A percentile compares a stretch with the other conserved stretches of the same genome.
Evolutionary conservation across 2,888 invertebrate species (phyloP).

Genomic region (Matsumyia berberina): DNA sequence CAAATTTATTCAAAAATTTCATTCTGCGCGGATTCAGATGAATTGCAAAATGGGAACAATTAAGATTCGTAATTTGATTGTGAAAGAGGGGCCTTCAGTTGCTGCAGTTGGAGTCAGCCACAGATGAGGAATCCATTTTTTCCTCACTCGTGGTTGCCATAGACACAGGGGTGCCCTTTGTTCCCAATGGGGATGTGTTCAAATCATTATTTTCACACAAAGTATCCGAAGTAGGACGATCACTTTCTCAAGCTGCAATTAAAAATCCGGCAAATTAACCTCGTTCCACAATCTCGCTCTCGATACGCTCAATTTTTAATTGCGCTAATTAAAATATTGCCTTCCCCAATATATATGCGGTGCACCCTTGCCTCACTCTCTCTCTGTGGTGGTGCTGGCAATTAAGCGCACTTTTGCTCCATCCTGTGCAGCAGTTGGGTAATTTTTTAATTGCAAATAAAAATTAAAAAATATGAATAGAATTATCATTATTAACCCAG

Average conservation of each 20-base stretch:
- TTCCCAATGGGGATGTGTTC: constrained; percentile 37
- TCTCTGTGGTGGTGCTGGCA: constrained; percentile 25
- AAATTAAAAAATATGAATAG: constrained; percentile 24
- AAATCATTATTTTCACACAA: constrained; percentile 59
- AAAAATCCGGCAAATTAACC: constrained; percentile 74
- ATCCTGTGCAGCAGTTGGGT: constrained; percentile 59
- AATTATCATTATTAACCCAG: constrained; percentile 36
- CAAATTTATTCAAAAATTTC: constrained; percentile 75
- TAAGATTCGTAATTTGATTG: constrained; percentile 77
- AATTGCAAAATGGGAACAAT: constrained; percentile 77
- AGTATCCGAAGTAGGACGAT: constrained; percentile 59
- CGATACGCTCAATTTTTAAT: constrained; percentile 75
- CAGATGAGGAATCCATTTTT: constrained; percentile 58
- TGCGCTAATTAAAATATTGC: constrained; percentile 75
- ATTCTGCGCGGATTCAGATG: constrained; percentile 75
- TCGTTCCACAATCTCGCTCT: constrained; percentile 74
- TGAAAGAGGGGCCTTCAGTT: constrained; percentile 60
- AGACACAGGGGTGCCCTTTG: constrained; percentile 67
- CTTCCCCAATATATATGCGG: constrained; percentile 29
- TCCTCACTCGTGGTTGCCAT: constrained; percentile 12
- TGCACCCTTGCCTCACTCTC: no score
- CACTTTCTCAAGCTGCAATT: constrained; percentile 71
- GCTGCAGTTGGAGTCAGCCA: constrained; percentile 28
- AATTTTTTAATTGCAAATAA: constrained; percentile 69
- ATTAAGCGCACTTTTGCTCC: constrained; percentile 60